These are phyloP conservation scores for Protonibea diacanthus DNA, from an alignment of 2,797 vertebrate genomes.

Conservation along the genomic window DNA sequence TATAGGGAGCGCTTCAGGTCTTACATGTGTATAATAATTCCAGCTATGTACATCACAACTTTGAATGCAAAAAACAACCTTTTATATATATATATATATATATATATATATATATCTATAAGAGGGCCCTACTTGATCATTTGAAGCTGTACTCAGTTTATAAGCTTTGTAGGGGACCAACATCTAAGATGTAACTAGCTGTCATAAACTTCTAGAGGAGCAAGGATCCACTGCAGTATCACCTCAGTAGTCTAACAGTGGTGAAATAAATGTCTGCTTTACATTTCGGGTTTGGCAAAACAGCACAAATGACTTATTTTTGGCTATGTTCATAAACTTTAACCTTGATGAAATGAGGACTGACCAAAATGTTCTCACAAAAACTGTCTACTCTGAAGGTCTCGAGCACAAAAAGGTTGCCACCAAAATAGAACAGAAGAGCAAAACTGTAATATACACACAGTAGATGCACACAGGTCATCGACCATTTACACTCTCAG, in stretches of 20 bases:
- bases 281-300: constrained; percentile 23
- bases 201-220: neutral
- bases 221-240: neutral
- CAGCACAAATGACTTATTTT: constrained; percentile 7
- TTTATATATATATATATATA: no score
- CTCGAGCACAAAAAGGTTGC: neutral
- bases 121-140: constrained; percentile 7
- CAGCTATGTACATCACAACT: constrained; percentile 12
- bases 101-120: neutral
- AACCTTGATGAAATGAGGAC: constrained; percentile 21
- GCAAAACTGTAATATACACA: neutral
- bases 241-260: neutral
- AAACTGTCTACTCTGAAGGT: constrained; percentile 16
- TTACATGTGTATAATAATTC: constrained; percentile 1
- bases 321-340: neutral
- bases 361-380: neutral
- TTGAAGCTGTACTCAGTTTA: constrained; percentile 7
- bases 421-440: constrained; percentile 7
- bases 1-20: neutral
- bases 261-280: neutral
- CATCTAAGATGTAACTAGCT: neutral
- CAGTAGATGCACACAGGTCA: neutral
- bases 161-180: neutral
- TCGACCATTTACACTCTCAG: neutral
- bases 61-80: neutral